Percentiles rank a stretch among this genome's conserved stretches.
Conservation (phyloP, 2,888 invertebrate species). For the Callyntrura sp. region DNA sequence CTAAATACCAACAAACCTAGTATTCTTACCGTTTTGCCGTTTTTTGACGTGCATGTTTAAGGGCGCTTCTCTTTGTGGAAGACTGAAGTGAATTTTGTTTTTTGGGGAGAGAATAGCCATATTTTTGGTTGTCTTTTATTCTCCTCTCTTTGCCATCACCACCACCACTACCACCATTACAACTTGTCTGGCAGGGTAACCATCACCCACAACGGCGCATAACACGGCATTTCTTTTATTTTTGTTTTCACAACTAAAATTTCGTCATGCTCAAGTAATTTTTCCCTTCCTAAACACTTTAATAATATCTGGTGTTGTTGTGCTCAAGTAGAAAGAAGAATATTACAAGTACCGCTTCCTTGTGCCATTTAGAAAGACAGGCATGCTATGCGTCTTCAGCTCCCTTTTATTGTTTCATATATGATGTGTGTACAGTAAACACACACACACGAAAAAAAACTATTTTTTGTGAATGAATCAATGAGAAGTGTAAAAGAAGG, state of each 20-base stretch:
- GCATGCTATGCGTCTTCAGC: neutral
- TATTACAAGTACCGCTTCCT: constrained; percentile 38
- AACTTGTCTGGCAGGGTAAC: neutral
- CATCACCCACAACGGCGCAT: neutral
- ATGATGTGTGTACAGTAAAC: constrained; percentile 2
- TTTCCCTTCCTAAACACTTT: constrained; percentile 2
- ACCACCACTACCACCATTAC: neutral
- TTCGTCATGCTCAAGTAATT: constrained; percentile 65
- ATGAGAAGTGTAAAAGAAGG: too few relatives aligned
- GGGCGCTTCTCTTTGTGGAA: constrained; percentile 18
- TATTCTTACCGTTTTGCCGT: neutral
- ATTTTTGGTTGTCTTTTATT: constrained; percentile 60
- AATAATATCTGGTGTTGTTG: neutral
- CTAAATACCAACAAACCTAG: constrained; percentile 13
- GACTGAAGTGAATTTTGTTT: constrained; percentile 27
- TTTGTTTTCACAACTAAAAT: neutral
- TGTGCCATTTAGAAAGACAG: neutral
- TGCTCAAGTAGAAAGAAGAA: neutral
- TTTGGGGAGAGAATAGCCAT: constrained; percentile 49
- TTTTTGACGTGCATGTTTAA: constrained; percentile 23
- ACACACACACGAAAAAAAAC: too few relatives aligned
- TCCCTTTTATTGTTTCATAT: constrained; percentile 40
- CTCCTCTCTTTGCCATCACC: neutral
- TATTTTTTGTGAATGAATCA: constrained; percentile 8
- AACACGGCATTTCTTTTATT: neutral